Evolutionary conservation across 2,888 invertebrate genomes (phyloP).

Genomic region (Allolobophora icterica): DNA sequence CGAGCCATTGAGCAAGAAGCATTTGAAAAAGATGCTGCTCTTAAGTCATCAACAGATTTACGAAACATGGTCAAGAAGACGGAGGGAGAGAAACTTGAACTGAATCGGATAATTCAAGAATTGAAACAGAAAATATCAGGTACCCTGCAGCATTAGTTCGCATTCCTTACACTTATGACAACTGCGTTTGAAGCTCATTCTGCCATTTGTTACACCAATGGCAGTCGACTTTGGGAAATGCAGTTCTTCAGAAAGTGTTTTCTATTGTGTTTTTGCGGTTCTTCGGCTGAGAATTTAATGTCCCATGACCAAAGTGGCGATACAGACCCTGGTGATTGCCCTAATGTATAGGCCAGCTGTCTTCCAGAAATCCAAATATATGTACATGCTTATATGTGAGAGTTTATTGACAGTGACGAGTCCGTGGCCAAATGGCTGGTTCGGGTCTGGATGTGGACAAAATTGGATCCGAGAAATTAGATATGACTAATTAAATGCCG

Average conservation of each 20-base stretch:
- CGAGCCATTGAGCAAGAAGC: slow-evolving; percentile 81
- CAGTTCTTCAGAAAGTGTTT: no score
- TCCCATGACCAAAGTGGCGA: no score
- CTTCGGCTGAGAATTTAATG: no score
- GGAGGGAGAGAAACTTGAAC: slow-evolving; percentile 84
- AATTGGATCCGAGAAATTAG: background rate
- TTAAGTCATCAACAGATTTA: slow-evolving; percentile 82
- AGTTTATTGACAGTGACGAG: background rate
- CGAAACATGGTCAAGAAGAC: slow-evolving; percentile 83
- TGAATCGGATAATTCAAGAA: slow-evolving; percentile 82
- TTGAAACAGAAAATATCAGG: slow-evolving; percentile 60
- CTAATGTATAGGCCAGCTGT: no score
- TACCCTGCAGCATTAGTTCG: slow-evolving; percentile 30
- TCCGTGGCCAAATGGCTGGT: background rate
- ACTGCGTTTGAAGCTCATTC: no score
- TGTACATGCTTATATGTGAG: no score
- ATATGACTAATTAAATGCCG: background rate
- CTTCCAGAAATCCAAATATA: no score
- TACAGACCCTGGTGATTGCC: no score
- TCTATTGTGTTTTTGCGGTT: no score
- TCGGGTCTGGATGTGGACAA: background rate
- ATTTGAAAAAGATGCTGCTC: slow-evolving; percentile 83
- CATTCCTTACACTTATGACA: background rate
- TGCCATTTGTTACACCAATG: no score
- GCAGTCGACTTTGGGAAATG: no score